Evolutionary conservation across 2,113 vertebrate genomes (phyloP).

Genomic region (Ctenomys sociabilis): DNA sequence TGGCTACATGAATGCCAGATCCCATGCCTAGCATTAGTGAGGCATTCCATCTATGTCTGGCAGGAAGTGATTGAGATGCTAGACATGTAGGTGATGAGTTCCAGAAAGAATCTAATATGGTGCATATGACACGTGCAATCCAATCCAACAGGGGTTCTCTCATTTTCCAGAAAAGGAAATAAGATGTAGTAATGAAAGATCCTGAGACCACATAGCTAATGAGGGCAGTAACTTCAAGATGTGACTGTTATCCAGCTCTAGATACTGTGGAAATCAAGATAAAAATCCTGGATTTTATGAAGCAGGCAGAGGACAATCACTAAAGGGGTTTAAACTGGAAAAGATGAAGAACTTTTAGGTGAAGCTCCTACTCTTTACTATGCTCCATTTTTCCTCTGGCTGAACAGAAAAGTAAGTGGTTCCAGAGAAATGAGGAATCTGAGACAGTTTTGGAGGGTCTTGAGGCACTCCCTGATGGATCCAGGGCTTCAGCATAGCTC

Average conservation of each 20-base stretch:
- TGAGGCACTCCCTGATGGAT: not conserved
- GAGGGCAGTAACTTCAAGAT: not conserved
- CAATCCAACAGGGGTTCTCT: not conserved
- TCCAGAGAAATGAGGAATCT: too few relatives aligned
- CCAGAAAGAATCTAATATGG: not conserved
- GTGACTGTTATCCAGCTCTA: not conserved
- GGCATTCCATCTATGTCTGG: not conserved
- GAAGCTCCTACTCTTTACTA: not conserved
- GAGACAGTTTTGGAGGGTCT: not conserved
- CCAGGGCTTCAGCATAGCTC: not conserved
- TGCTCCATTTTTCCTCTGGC: not conserved
- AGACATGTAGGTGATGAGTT: not conserved
- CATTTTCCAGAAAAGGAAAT: not conserved
- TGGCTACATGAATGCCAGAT: not conserved
- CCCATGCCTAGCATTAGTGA: not conserved
- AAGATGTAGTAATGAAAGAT: not conserved
- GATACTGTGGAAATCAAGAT: not conserved
- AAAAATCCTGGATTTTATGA: slow-evolving; percentile 9
- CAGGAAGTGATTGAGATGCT: not conserved
- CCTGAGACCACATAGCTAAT: not conserved
- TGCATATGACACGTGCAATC: not conserved
- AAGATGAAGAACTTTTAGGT: not conserved
- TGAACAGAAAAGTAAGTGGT: not conserved
- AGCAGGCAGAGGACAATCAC: slow-evolving; percentile 1
- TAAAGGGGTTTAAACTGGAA: slow-evolving; percentile 20